Evolutionary conservation across 1,140 invertebrate genomes (phyloP).

Genomic region (Doryteuthis pealeii): DNA sequence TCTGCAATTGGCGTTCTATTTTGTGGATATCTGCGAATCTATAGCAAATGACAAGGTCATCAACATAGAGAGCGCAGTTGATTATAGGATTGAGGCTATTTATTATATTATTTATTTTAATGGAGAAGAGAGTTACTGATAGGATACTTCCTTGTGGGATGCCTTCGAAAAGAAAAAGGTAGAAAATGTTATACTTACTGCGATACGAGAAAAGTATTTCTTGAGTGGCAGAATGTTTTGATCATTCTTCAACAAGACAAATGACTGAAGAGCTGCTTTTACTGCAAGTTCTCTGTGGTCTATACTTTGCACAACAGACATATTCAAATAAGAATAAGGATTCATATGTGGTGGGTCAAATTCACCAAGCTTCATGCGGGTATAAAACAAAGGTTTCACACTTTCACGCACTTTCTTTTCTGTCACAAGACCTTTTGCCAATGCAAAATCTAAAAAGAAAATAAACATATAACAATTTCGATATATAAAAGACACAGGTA

Average conservation of each 20-base stretch:
- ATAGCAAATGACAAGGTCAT: too few species aligned
- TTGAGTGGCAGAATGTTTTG: constrained; percentile 37
- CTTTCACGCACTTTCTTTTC: constrained; percentile 34
- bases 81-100: too few species aligned
- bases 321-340: constrained; percentile 38
- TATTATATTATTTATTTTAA: too few species aligned
- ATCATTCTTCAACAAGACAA: constrained; percentile 53
- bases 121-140: too few species aligned
- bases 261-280: constrained; percentile 41
- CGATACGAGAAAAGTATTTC: not conserved
- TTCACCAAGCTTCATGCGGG: constrained; percentile 52
- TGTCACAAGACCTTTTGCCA: constrained; percentile 38
- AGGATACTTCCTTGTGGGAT: too few species aligned
- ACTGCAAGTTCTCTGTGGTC: constrained; percentile 41
- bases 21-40: too few species aligned
- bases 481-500: too few species aligned
- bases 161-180: too few species aligned
- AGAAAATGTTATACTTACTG: not conserved
- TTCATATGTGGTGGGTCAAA: constrained; percentile 55
- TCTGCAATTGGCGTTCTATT: too few species aligned
- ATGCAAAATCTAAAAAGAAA: constrained; percentile 35
- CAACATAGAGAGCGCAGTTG: too few species aligned
- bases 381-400: constrained; percentile 56
- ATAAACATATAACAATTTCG: too few species aligned
- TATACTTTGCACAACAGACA: constrained; percentile 40